These are phyloP conservation scores for Lamproptera curius DNA, from an alignment of 2,888 invertebrate species.

Conservation along the genomic window DNA sequence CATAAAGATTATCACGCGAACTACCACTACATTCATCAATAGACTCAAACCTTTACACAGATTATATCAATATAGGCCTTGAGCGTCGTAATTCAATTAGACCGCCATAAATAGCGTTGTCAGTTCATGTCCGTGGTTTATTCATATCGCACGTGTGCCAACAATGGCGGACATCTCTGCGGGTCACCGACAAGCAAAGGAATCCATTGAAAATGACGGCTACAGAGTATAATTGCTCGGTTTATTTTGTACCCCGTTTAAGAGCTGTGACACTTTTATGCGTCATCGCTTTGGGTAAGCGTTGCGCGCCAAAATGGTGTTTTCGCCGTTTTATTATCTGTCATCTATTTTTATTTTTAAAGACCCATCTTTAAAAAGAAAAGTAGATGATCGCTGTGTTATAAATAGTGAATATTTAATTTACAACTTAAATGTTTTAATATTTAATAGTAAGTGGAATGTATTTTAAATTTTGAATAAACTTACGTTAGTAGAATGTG, in stretches of 20 bases:
- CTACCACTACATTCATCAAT: too few relatives aligned
- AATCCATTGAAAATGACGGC: slow-evolving; percentile 66
- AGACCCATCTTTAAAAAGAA: too few relatives aligned
- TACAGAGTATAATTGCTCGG: slow-evolving; percentile 52
- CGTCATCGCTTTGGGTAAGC: background rate
- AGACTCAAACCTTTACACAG: background rate
- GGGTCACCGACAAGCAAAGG: slow-evolving; percentile 64
- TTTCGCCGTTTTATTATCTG: background rate
- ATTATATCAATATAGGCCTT: too few relatives aligned
- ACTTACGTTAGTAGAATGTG: too few relatives aligned
- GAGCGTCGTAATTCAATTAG: slow-evolving; percentile 77
- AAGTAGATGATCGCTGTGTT: too few relatives aligned
- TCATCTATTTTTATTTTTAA: too few relatives aligned
- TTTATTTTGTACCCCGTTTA: slow-evolving; percentile 41
- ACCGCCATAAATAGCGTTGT: slow-evolving; percentile 63
- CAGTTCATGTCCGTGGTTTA: slow-evolving; percentile 55
- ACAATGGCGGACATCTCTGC: slow-evolving; percentile 60
- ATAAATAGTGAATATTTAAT: too few relatives aligned
- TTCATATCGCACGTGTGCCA: slow-evolving; percentile 67
- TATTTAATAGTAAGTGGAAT: too few relatives aligned
- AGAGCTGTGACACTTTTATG: background rate
- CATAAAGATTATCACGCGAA: too few relatives aligned
- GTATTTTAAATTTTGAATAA: too few relatives aligned
- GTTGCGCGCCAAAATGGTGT: background rate
- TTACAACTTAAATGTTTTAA: too few relatives aligned